Evolutionary conservation across 2,797 vertebrate species (phyloP).

Genomic region (Neopelma chrysocephalum): DNA sequence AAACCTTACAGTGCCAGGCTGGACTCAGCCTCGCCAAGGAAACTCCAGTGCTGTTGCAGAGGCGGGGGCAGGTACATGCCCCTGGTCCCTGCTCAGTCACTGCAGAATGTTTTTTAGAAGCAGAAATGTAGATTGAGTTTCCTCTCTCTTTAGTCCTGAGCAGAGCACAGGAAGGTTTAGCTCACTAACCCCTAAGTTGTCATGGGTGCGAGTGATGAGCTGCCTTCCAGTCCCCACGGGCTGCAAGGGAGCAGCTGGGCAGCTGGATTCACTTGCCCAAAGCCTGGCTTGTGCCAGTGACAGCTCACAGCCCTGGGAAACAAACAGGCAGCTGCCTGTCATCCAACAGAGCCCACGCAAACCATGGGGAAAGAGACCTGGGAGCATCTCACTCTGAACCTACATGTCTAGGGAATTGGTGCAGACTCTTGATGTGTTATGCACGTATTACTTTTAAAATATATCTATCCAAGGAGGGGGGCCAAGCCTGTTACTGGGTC

Average conservation of each 20-base stretch:
- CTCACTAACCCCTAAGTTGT: neutral
- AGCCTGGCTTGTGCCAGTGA: neutral
- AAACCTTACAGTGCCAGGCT: neutral
- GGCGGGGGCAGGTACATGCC: neutral
- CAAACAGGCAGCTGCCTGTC: neutral
- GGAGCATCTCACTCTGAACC: neutral
- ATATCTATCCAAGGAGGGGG: neutral
- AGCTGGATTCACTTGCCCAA: neutral
- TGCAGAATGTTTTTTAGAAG: neutral
- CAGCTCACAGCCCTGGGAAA: neutral
- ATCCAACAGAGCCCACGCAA: neutral
- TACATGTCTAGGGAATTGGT: fast-evolving
- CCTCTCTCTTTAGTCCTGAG: neutral
- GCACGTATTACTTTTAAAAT: neutral
- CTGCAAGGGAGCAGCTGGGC: neutral
- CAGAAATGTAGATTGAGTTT: neutral
- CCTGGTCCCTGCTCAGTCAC: fast-evolving
- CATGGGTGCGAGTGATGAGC: neutral
- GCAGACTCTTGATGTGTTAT: neutral
- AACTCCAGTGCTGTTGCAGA: neutral
- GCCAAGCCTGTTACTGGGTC: neutral
- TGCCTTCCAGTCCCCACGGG: neutral
- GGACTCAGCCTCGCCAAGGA: neutral
- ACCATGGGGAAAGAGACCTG: neutral
- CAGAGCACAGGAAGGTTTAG: neutral